phyloP scores from a whole-genome alignment of 2,888 invertebrate species.

The Rapana venosa region DNA sequence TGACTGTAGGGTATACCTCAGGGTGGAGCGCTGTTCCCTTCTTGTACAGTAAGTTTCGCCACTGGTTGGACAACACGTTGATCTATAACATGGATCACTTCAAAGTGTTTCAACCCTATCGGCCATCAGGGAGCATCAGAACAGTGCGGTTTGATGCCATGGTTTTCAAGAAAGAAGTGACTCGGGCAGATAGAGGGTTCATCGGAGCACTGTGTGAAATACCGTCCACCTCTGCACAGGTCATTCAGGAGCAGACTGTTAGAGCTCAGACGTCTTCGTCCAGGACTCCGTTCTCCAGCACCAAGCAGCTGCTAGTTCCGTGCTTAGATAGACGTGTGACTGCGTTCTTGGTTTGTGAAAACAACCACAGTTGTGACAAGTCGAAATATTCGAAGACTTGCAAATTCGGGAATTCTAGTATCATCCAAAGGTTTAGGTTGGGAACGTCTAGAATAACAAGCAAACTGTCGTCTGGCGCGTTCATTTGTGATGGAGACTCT shows the following conservation, averaged over 20 bases:
- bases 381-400: background rate
- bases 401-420: background rate
- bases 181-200: background rate
- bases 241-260: background rate
- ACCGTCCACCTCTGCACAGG: background rate
- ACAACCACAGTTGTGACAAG: background rate
- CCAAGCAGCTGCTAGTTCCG: background rate
- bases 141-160: background rate
- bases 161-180: background rate
- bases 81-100: background rate
- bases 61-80: background rate
- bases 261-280: no score
- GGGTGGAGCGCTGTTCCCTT: background rate
- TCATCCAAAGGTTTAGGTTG: background rate
- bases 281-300: background rate
- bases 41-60: background rate
- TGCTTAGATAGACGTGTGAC: background rate
- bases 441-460: background rate
- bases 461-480: background rate
- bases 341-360: background rate
- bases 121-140: background rate
- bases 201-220: background rate
- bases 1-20: background rate
- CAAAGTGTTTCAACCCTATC: background rate
- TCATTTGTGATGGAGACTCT: background rate